Evolutionary conservation across 2,113 vertebrate species (phyloP).

Genomic region (Ginglymostoma cirratum): DNA sequence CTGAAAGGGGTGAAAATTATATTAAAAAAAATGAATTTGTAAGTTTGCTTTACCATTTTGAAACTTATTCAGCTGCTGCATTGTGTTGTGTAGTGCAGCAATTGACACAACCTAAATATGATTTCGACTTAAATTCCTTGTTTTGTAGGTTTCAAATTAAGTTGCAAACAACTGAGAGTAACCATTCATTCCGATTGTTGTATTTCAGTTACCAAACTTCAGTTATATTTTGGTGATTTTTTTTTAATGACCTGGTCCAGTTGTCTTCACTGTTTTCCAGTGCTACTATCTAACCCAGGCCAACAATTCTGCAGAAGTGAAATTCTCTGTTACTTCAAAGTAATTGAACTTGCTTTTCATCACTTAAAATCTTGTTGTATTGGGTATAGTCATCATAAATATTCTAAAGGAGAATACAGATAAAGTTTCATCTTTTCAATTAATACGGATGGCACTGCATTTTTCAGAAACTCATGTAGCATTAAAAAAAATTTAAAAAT

Average conservation of each 20-base stretch:
- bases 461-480: background rate
- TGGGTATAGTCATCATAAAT: background rate
- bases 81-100: background rate
- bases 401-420: background rate
- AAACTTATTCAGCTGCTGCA: background rate
- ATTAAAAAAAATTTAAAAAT: background rate
- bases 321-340: background rate
- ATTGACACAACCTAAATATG: background rate
- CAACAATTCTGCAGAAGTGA: background rate
- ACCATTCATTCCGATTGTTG: background rate
- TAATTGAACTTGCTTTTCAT: conserved; percentile 7
- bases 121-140: background rate
- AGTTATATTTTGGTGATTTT: background rate
- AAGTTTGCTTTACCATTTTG: background rate
- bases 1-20: conserved; percentile 23
- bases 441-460: background rate
- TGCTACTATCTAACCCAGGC: background rate
- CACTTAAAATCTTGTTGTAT: conserved; percentile 5
- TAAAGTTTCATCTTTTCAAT: background rate
- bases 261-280: background rate
- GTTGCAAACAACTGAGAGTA: background rate
- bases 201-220: background rate
- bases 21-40: conserved; percentile 11
- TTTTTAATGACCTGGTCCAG: background rate
- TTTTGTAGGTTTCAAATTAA: background rate